Evolutionary conservation across 2,113 vertebrate species (phyloP), one percentile per base, ranked within the genome.

Genomic region (Orientallactaga bullata): DNA sequence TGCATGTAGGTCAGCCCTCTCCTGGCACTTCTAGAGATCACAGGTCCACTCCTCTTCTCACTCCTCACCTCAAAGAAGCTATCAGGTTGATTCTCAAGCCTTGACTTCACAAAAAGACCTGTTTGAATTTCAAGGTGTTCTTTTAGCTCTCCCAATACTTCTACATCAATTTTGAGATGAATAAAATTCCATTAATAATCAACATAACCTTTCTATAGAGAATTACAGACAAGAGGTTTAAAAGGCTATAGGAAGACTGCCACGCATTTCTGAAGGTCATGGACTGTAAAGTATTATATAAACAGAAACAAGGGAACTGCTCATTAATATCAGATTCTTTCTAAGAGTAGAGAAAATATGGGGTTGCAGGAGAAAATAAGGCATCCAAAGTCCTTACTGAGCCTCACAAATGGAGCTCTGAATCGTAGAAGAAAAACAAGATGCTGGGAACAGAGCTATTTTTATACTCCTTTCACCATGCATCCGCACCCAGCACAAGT

Each of bases 1-100:
- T 97, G 86, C 94, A 96, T 96, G 61, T 80, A 94, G 92, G 95
- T 96, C 96, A 97, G 69, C 39, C 42, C 71, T 89, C 51, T 68
- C 37, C 3, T 20, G 18, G 17, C 18, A 74, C 81, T 77, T 79
- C 20, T 47, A 60, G 90, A 88, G 87, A 91, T 96, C 81, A 83
- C 74, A 79, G 74, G 63, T 81, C 35, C 60, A 79, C 65, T 79
- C 69, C 16, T 39, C 58, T 77, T 76, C 63, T 65, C 61, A 55
- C 20, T 85, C 51, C 68, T 78, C 51, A 84, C 63, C 63, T 76
- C 42, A 90, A 63, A 94, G 42, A 79, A 85, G 71, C 68, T 37
- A 96, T 92, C 83, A 51, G 17, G 55, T 47, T 71, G 72, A 94
- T 65, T 95, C 32, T 69, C 9, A 90, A 85, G 35, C 21, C 73